Base-by-base conservation (phyloP, 2,797 vertebrate species). In the Limosa lapponica region DNA sequence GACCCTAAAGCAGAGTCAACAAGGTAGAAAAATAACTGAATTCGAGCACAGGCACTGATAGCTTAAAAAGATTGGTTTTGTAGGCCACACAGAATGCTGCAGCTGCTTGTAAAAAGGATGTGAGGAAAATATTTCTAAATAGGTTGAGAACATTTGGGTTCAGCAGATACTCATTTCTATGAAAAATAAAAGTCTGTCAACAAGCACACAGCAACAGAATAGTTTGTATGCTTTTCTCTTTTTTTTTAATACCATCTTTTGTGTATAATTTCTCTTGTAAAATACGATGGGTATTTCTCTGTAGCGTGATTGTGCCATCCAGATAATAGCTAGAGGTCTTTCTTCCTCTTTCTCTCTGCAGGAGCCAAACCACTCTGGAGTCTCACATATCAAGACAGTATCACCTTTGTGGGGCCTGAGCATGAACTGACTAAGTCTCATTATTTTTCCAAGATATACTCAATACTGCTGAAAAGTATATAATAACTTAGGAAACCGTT, bases 181-280 rank as follows among this genome's bases (percentile, higher is more conserved):
- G 86, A 95, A 93, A 96, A 96, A 95, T 82, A 96, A 91, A 91
- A 82, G 23, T 58, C 85, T 95, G 57, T 91, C 93, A 95, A 87
- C 88, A 95, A 96, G 89, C 73, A 41, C 57, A 91, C 51, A 88
- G 59, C 59, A 92, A 75, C 27, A 79, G 41, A 88, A 66, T 51
- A 64, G 22, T 55, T 49, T 2, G 4, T 82, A 66, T 61, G 37
- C 15, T 80, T 65, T 67, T 52, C 27, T 52, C 23, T 44, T n/a
- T 65, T 94, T 90, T 61, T 61, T 30, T 28, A 20, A 19, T 87
- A 92, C 16, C 25, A 86, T 90, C 74, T 73, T 73, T 71, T 93
- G 67, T 90, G 62, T 94, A 61, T 92, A 92, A 95, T 92, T 96
- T 95, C 41, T 81, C 34, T 69, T 82, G 54, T 69, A 83, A 96